Conservation (phyloP, 2,888 invertebrate genomes). For the Dolichopus griseipennis region DNA sequence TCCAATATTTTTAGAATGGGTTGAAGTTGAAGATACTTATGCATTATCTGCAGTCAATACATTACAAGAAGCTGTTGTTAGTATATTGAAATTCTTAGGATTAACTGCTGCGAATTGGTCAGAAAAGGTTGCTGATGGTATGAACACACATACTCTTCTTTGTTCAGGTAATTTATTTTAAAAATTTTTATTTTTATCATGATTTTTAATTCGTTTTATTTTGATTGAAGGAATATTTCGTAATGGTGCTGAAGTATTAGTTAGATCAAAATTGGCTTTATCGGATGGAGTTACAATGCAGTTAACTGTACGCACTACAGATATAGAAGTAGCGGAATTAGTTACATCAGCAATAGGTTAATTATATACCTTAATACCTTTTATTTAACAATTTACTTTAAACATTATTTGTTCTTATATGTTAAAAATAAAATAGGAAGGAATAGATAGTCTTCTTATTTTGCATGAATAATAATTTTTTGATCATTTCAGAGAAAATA, state of each 20-base stretch:
- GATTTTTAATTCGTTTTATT: background rate
- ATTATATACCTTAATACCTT: constrained; percentile 12
- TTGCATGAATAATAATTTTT: no score
- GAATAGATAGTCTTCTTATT: background rate
- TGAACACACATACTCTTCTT: constrained; percentile 68
- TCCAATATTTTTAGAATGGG: constrained; percentile 33
- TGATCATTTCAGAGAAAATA: no score
- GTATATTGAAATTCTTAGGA: constrained; percentile 72
- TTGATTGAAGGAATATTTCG: constrained; percentile 63
- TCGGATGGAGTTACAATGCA: constrained; percentile 87
- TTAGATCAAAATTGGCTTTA: constrained; percentile 69
- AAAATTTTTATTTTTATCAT: background rate
- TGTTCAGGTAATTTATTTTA: constrained; percentile 56
- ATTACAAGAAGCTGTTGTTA: constrained; percentile 75
- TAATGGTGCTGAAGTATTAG: constrained; percentile 82
- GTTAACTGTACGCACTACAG: constrained; percentile 76
- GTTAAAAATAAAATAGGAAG: background rate
- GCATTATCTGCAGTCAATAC: constrained; percentile 70
- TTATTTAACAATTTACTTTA: background rate
- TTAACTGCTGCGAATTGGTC: constrained; percentile 77
- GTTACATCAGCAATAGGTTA: constrained; percentile 80
- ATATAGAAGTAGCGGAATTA: constrained; percentile 77
- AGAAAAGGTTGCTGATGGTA: constrained; percentile 74
- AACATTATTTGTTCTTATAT: background rate
- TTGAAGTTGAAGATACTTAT: constrained; percentile 87